A percentile compares a stretch with the other conserved stretches of the same genome.
Conservation (phyloP, 1,140 invertebrate genomes). For the Zaprionus inermis region DNA sequence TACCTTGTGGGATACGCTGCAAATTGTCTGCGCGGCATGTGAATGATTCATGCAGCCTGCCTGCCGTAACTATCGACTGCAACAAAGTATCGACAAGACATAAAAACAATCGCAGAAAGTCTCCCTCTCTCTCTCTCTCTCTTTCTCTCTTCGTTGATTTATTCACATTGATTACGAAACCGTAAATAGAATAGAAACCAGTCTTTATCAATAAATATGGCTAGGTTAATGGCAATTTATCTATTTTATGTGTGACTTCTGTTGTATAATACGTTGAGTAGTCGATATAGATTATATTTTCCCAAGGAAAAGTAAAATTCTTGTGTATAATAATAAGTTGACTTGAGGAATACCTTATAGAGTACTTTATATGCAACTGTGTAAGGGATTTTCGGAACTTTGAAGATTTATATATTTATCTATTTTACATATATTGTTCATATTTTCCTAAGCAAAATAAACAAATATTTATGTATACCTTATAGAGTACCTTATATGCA, state of each 20-base stretch:
- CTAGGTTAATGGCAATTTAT: background rate
- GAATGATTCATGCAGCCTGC: conserved; percentile 32
- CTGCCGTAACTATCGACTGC: conserved; percentile 26
- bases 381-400: background rate
- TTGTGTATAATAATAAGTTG: too few species aligned
- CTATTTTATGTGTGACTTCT: conserved; percentile 6
- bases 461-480: too few species aligned
- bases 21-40: background rate
- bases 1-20: conserved; percentile 46
- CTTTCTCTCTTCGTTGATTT: background rate
- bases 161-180: conserved; percentile 4
- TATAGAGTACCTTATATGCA: too few species aligned
- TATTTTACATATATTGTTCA: too few species aligned
- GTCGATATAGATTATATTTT: background rate
- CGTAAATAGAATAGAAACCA: conserved; percentile 8
- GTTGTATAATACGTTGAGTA: background rate
- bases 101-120: conserved; percentile 1
- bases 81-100: conserved; percentile 21
- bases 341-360: too few species aligned
- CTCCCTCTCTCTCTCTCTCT: background rate
- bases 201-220: conserved; percentile 4
- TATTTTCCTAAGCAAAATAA: background rate
- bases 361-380: too few species aligned
- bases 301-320: background rate
- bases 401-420: background rate